phyloP scores from a whole-genome alignment of 1,140 invertebrate species.

The Aleiodes sp. region DNA sequence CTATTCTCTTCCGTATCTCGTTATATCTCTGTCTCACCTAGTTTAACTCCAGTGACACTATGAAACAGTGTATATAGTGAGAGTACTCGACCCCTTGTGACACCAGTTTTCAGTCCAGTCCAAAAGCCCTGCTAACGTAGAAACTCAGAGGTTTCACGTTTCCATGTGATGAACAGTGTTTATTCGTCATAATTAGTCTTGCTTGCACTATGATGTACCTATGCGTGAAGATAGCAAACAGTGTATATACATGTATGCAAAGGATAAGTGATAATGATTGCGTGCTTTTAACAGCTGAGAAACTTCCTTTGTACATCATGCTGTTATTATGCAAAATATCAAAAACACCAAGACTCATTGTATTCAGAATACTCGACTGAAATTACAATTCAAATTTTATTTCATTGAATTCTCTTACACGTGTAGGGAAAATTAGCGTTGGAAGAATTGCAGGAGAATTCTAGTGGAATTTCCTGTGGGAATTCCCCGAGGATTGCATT shows the following conservation, averaged over 20 bases:
- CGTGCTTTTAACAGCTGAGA: conserved; percentile 8
- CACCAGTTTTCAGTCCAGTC: background rate
- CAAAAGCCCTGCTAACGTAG: conserved; percentile 5
- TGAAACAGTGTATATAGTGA: background rate
- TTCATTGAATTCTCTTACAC: no score
- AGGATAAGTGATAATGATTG: conserved; percentile 34
- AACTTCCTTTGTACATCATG: background rate
- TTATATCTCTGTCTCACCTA: background rate
- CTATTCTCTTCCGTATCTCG: no score
- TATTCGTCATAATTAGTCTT: conserved; percentile 42
- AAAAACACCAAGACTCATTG: background rate
- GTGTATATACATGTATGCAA: background rate
- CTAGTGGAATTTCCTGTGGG: no score
- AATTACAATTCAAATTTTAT: no score
- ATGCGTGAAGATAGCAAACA: background rate
- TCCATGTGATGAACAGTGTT: conserved; percentile 38
- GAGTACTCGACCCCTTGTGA: background rate
- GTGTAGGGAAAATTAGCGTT: no score
- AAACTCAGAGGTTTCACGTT: conserved; percentile 23
- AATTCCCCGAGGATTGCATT: no score
- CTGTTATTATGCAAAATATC: background rate
- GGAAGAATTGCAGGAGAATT: no score
- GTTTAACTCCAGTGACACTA: background rate
- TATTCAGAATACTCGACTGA: no score
- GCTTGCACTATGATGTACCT: conserved; percentile 17